phyloP scores from a whole-genome alignment of 2,888 invertebrate species.

The Heliconius erato region DNA sequence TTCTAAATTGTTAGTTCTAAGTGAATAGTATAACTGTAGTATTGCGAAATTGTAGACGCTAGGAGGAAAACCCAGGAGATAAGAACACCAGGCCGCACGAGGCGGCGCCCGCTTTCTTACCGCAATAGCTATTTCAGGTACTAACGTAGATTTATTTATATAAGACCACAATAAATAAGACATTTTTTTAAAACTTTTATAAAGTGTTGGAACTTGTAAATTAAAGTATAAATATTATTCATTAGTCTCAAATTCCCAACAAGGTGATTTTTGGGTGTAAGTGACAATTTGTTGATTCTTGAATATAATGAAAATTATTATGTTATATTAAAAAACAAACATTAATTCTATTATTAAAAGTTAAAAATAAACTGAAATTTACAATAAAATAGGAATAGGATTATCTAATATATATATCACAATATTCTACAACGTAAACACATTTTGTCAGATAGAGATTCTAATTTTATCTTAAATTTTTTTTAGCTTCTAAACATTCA shows the following conservation, averaged over 20 bases:
- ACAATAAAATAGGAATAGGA: not conserved
- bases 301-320: not conserved
- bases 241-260: not conserved
- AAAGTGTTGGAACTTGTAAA: not conserved
- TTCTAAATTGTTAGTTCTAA: conserved; percentile 1
- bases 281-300: not conserved
- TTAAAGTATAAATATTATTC: not conserved
- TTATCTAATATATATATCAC: too few species aligned
- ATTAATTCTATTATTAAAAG: too few species aligned
- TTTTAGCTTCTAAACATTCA: not conserved
- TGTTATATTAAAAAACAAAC: too few species aligned
- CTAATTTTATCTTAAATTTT: not conserved
- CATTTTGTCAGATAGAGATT: not conserved
- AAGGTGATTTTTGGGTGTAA: not conserved
- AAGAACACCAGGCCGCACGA: conserved; percentile 14
- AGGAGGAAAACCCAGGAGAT: conserved; percentile 30
- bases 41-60: conserved; percentile 27
- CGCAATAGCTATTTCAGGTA: conserved; percentile 6
- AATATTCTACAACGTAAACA: too few species aligned
- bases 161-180: not conserved
- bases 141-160: not conserved
- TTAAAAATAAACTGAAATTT: not conserved
- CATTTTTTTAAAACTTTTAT: not conserved
- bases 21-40: not conserved
- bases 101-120: conserved; percentile 3